A percentile compares a stretch with the other conserved stretches of the same genome.
Evolutionary conservation across 2,113 vertebrate species (phyloP).

Genomic region (Indri indri): DNA sequence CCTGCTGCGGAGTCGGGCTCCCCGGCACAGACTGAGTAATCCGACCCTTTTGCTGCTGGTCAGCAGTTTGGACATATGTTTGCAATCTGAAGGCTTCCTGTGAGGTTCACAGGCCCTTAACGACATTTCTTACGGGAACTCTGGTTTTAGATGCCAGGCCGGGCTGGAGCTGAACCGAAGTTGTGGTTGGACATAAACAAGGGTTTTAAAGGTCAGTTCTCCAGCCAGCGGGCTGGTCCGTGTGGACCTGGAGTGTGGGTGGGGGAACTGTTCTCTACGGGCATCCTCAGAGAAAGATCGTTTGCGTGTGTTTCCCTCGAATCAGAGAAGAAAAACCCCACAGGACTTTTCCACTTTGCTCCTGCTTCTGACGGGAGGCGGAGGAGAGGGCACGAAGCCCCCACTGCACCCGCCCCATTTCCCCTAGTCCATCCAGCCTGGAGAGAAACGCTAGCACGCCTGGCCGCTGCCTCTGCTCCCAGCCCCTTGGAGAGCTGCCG

Average conservation of each 20-base stretch:
- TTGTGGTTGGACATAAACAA: neutral
- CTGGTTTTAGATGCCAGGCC: neutral
- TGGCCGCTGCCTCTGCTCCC: neutral
- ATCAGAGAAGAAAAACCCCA: neutral
- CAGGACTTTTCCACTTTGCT: neutral
- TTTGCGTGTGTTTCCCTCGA: neutral
- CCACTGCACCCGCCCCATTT: rapidly evolving
- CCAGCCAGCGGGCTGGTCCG: neutral
- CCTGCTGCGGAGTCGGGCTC: neutral
- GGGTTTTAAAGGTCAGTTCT: neutral
- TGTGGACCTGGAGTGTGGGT: neutral
- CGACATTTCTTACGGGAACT: neutral
- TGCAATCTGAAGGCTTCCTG: conserved; percentile 66
- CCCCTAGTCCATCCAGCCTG: neutral
- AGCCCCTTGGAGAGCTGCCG: rapidly evolving
- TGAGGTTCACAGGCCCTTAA: conserved; percentile 15
- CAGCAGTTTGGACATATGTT: conserved; percentile 60
- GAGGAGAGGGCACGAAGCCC: neutral
- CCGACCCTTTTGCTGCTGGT: neutral
- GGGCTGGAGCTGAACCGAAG: neutral
- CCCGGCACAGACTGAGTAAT: neutral
- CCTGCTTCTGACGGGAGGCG: neutral
- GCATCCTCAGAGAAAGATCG: neutral
- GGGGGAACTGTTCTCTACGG: neutral
- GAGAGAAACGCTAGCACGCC: rapidly evolving